These are phyloP conservation scores for Chloroceryle aenea DNA, from an alignment of 2,113 vertebrate genomes.

Conservation along the genomic window DNA sequence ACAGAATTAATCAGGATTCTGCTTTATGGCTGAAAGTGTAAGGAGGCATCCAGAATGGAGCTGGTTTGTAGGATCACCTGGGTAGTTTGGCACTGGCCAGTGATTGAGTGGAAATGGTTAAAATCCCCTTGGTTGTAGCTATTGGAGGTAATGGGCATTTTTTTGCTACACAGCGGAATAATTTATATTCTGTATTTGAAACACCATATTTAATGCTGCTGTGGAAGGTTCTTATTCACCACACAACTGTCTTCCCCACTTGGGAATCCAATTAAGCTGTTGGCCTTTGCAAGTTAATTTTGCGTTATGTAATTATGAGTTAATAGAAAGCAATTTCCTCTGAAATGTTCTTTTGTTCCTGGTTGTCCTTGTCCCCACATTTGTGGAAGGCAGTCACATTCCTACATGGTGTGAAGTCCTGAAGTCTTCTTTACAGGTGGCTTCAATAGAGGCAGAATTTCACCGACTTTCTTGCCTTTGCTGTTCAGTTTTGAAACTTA, in stretches of 20 bases:
- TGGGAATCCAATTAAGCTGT: slow-evolving; percentile 38
- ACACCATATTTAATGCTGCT: background rate
- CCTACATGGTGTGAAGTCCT: background rate
- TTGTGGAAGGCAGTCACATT: background rate
- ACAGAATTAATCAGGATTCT: background rate
- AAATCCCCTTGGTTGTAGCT: background rate
- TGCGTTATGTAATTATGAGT: slow-evolving; percentile 48
- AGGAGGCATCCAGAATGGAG: background rate
- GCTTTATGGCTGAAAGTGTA: background rate
- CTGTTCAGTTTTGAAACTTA: background rate
- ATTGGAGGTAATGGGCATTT: background rate
- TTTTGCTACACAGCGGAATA: background rate
- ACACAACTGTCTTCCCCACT: background rate
- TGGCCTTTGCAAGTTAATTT: slow-evolving; percentile 45
- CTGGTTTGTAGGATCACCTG: rapidly evolving
- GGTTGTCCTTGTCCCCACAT: background rate
- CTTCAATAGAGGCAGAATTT: background rate
- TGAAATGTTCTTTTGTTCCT: slow-evolving; percentile 41
- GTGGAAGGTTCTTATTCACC: background rate
- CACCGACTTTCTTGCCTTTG: background rate
- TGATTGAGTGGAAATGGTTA: background rate
- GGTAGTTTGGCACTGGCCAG: background rate
- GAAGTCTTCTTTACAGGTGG: background rate
- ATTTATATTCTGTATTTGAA: background rate
- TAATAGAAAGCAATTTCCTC: slow-evolving; percentile 60